These are phyloP conservation scores for Andrena minutula DNA, from an alignment of 2,888 invertebrate species.

Conservation along the genomic window DNA sequence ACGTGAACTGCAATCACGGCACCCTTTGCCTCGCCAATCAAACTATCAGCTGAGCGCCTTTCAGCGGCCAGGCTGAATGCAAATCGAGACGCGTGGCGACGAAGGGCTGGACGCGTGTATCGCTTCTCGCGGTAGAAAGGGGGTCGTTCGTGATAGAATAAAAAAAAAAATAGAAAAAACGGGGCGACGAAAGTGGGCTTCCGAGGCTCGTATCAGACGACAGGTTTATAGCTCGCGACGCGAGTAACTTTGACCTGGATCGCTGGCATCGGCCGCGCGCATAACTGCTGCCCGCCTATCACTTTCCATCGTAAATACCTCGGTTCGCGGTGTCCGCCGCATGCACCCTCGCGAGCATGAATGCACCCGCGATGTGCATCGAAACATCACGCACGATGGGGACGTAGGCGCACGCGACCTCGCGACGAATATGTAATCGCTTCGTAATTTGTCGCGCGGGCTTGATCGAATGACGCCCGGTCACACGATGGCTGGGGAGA, in stretches of 20 bases:
- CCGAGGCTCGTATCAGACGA: constrained; percentile 59
- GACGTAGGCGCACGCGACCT: constrained; percentile 28
- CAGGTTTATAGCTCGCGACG: constrained; percentile 64
- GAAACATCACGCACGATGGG: constrained; percentile 27
- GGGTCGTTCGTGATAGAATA: constrained; percentile 69
- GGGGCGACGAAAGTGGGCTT: constrained; percentile 68
- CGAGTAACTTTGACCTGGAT: constrained; percentile 82
- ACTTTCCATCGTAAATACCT: constrained; percentile 68
- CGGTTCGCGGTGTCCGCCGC: constrained; percentile 51
- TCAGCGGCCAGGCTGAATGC: background rate
- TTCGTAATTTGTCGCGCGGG: constrained; percentile 26
- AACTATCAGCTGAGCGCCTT: background rate
- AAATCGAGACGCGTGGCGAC: constrained; percentile 9
- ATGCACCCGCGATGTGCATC: constrained; percentile 21
- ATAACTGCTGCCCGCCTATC: constrained; percentile 61
- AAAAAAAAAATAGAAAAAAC: constrained; percentile 44
- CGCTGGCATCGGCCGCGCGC: constrained; percentile 59
- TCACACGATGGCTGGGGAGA: background rate
- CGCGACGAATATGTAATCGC: constrained; percentile 37
- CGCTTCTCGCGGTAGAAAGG: constrained; percentile 69
- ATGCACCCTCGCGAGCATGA: constrained; percentile 33
- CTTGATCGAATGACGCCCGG: constrained; percentile 20
- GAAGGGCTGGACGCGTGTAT: constrained; percentile 3
- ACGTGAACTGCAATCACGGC: constrained; percentile 1
- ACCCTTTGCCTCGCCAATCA: constrained; percentile 5